Percentiles rank a stretch among this genome's conserved stretches.
These are phyloP conservation scores for Cheilosia grossa DNA, from an alignment of 2,888 invertebrate species.

Conservation along the genomic window DNA sequence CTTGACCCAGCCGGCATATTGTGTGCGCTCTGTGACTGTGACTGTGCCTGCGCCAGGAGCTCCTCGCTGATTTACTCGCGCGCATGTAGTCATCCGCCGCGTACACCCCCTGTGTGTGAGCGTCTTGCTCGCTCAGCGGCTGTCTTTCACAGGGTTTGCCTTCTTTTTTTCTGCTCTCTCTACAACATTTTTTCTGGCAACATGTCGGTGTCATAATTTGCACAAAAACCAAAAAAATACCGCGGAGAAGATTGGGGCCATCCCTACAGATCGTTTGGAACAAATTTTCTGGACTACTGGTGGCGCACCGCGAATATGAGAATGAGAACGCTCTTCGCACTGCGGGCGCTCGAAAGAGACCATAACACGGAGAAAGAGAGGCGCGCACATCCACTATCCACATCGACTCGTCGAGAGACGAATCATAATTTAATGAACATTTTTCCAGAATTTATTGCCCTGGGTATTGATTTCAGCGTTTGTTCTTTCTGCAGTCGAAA, in stretches of 20 bases:
- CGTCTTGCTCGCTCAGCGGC: slow-evolving; percentile 65
- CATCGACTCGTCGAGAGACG: slow-evolving; percentile 49
- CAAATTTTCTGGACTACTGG: slow-evolving; percentile 67
- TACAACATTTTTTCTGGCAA: slow-evolving; percentile 59
- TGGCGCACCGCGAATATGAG: slow-evolving; percentile 32
- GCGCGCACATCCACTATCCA: slow-evolving; percentile 22
- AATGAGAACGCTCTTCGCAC: slow-evolving; percentile 19
- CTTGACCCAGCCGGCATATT: slow-evolving; percentile 36
- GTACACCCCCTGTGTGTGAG: slow-evolving; percentile 33
- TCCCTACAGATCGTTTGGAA: slow-evolving; percentile 47
- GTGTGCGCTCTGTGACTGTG: background rate
- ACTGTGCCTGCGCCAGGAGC: slow-evolving; percentile 50
- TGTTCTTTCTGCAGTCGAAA: slow-evolving; percentile 75
- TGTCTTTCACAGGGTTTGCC: slow-evolving; percentile 46
- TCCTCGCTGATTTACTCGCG: slow-evolving; percentile 54
- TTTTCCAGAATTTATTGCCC: slow-evolving; percentile 82
- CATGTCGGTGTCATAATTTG: slow-evolving; percentile 73
- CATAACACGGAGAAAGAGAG: slow-evolving; percentile 19
- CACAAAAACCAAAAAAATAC: slow-evolving; percentile 36
- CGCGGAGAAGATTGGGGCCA: slow-evolving; percentile 60
- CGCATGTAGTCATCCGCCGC: slow-evolving; percentile 31
- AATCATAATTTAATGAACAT: slow-evolving; percentile 82
- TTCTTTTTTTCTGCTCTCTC: slow-evolving; percentile 3
- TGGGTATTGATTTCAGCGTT: slow-evolving; percentile 83
- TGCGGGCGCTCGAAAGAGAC: slow-evolving; percentile 56